These are phyloP conservation scores for Hypotaenidia philippensis DNA, from an alignment of 2,797 vertebrate genomes.

Conservation along the genomic window DNA sequence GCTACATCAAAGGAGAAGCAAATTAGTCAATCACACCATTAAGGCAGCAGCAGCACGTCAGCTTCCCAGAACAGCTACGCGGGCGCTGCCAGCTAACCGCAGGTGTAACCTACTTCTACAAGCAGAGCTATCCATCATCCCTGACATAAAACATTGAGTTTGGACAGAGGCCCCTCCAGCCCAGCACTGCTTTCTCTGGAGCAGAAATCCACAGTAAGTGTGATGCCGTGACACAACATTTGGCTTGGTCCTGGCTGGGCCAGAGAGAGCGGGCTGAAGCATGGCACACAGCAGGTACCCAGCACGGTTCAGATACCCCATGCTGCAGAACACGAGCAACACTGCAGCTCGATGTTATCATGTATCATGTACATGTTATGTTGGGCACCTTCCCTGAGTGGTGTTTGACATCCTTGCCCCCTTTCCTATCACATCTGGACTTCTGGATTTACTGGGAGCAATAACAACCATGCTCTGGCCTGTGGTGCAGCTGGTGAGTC, in stretches of 20 bases:
- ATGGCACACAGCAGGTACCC: not conserved
- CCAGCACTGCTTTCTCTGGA: not conserved
- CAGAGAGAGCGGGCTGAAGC: not conserved
- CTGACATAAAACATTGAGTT: not conserved
- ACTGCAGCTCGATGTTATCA: fast-evolving
- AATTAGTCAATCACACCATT: conserved; percentile 16
- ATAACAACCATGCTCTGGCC: not conserved
- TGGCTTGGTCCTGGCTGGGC: not conserved
- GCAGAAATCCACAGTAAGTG: not conserved
- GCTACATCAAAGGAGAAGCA: conserved; percentile 12
- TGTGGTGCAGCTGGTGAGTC: not conserved
- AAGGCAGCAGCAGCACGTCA: not conserved
- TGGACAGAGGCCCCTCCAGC: not conserved
- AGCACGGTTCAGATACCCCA: fast-evolving
- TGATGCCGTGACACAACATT: not conserved
- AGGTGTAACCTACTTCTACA: conserved; percentile 24
- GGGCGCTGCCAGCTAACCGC: not conserved
- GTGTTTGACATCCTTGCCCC: not conserved
- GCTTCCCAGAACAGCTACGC: not conserved
- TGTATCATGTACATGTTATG: fast-evolving
- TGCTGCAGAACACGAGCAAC: not conserved
- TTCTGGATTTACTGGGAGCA: not conserved
- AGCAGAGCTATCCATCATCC: conserved; percentile 19
- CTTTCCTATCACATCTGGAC: not conserved
- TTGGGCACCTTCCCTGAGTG: not conserved